Evolutionary conservation across 1,140 invertebrate species (phyloP), one percentile per base, ranked within the genome.

Genomic region (Drosophila lacteicornis): DNA sequence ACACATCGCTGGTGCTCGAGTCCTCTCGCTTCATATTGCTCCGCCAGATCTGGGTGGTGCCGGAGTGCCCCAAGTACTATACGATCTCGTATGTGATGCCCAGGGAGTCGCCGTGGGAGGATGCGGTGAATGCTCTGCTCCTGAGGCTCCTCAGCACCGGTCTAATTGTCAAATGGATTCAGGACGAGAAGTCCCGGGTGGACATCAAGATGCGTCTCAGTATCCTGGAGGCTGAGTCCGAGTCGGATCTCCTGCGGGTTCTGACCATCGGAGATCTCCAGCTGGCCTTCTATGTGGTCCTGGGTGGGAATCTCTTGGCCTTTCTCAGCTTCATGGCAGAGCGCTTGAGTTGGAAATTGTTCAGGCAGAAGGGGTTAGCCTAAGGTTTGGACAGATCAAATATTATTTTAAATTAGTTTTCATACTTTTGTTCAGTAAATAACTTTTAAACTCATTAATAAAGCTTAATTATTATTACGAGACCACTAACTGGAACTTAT

Each of bases 31-130:
- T 62, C 33, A 62, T 84, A 27, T 11, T 82, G 1, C 59, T 49
- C 4, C 69, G 79, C 1, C 75, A 68, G 36, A 60, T 93, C 43
- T 91, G 91, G 79, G 55, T 93, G 4, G 79, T 93, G 7, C 81
- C 83, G 2, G 93, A 93, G 69, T 93, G 92, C 42, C 92, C 92
- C 25, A 92, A 91, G 45, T 87, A 80, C 27, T 93, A 93, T 22
- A 83, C 81, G 19, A 85, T 93, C n/a, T 91, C 92, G 2, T 93
- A 92, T 77, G 87, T 92, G 0, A 46, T 92, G 77, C 83, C 83
- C 9, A 56, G 91, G 9, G 71, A 92, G 63, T 79, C 92, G 1
- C 87, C 88, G 1, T 92, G 86, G 84, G 76, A 80, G 49, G 77
- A 91, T 56, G 79, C 82, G 5, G 33, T 92, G n/a, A 91, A 93